These are phyloP conservation scores for Aleadryas rufinucha DNA, from an alignment of 2,113 vertebrate genomes.

Conservation along the genomic window DNA sequence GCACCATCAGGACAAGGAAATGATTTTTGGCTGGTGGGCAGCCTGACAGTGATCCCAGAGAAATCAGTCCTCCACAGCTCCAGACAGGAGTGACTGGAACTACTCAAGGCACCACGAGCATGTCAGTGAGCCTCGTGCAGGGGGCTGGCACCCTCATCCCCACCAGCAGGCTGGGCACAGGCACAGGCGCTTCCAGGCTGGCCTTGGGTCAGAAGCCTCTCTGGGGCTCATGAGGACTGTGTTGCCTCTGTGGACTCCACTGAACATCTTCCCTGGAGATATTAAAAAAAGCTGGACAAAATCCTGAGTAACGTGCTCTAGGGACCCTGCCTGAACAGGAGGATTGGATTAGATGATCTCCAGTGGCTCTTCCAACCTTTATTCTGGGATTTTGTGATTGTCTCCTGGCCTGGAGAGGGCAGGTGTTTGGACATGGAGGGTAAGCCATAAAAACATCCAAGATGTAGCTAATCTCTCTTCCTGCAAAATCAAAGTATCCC, in stretches of 20 bases:
- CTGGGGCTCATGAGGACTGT: neutral
- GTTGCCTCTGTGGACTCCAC: neutral
- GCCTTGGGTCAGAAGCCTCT: neutral
- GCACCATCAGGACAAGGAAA: neutral
- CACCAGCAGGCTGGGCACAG: neutral
- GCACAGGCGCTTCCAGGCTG: neutral
- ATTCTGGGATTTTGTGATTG: neutral
- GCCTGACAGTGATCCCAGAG: neutral
- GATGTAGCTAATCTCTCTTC: neutral
- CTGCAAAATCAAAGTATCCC: neutral
- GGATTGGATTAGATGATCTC: neutral
- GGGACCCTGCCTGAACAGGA: neutral
- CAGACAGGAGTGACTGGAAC: neutral
- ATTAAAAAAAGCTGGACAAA: neutral
- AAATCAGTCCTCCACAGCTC: neutral
- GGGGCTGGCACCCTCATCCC: too few species aligned
- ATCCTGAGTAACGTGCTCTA: neutral
- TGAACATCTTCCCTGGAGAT: neutral
- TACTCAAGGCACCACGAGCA: neutral
- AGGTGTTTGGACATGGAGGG: neutral
- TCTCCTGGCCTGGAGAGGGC: neutral
- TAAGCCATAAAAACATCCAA: neutral
- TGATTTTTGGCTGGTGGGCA: neutral
- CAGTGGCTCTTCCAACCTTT: neutral
- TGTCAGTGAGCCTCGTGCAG: rapidly evolving